These are phyloP conservation scores for Anableps anableps DNA, from an alignment of 2,797 vertebrate species.

Conservation along the genomic window DNA sequence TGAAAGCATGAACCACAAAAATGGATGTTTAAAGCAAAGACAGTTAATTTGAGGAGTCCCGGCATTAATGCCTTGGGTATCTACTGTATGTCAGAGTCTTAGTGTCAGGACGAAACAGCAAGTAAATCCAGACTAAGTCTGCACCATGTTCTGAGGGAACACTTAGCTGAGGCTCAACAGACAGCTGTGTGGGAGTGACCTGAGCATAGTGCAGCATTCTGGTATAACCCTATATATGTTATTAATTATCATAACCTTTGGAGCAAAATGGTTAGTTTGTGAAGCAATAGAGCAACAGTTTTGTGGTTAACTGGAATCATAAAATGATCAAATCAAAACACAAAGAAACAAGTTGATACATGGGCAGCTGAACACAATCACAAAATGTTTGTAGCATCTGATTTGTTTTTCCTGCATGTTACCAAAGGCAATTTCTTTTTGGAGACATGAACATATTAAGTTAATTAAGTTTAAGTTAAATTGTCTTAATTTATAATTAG, in stretches of 20 bases:
- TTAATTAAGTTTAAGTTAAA: conserved; percentile 2
- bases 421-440: not conserved
- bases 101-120: no score
- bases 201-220: no score
- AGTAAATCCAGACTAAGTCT: no score
- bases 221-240: not conserved
- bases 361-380: not conserved
- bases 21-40: no score
- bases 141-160: no score
- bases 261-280: not conserved
- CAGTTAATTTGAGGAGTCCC: no score
- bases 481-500: not conserved
- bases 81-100: no score
- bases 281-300: not conserved
- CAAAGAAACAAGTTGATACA: not conserved
- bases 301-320: not conserved
- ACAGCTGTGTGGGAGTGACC: no score
- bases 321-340: not conserved
- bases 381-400: not conserved
- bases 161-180: no score
- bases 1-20: no score
- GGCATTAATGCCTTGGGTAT: no score
- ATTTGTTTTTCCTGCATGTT: not conserved
- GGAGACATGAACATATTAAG: not conserved
- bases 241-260: not conserved